Conservation (phyloP, 2,113 vertebrate species). For the Corythornis madagascariensis region DNA sequence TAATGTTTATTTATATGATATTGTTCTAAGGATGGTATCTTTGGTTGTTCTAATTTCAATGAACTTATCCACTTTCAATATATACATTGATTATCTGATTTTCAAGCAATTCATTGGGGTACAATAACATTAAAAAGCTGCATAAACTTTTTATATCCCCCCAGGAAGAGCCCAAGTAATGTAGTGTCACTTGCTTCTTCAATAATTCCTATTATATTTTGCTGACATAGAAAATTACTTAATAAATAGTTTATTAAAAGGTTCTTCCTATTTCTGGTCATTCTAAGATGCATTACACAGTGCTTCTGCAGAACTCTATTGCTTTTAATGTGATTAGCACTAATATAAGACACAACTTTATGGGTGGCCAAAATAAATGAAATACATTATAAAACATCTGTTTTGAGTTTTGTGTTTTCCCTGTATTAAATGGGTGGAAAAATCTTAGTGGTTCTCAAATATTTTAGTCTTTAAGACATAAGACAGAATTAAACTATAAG, state of each 20-base stretch:
- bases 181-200: background rate
- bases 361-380: slow-evolving; percentile 51
- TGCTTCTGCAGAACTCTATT: slow-evolving; percentile 18
- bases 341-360: slow-evolving; percentile 40
- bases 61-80: background rate
- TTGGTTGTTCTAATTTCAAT: background rate
- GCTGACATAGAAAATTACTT: background rate
- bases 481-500: slow-evolving; percentile 46
- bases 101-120: background rate
- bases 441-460: slow-evolving; percentile 51
- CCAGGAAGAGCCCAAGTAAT: background rate
- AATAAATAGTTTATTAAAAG: background rate
- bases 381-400: slow-evolving; percentile 53
- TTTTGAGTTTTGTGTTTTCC: background rate
- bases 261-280: background rate
- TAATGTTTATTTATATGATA: background rate
- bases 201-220: slow-evolving; percentile 8
- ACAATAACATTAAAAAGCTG: background rate
- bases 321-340: slow-evolving; percentile 45
- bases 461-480: slow-evolving; percentile 59
- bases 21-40: background rate
- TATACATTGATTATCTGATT: background rate
- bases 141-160: background rate
- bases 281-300: background rate
- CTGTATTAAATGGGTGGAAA: slow-evolving; percentile 24